These are phyloP conservation scores for Eustalomyia histrio DNA, from an alignment of 2,888 invertebrate genomes.

Conservation along the genomic window DNA sequence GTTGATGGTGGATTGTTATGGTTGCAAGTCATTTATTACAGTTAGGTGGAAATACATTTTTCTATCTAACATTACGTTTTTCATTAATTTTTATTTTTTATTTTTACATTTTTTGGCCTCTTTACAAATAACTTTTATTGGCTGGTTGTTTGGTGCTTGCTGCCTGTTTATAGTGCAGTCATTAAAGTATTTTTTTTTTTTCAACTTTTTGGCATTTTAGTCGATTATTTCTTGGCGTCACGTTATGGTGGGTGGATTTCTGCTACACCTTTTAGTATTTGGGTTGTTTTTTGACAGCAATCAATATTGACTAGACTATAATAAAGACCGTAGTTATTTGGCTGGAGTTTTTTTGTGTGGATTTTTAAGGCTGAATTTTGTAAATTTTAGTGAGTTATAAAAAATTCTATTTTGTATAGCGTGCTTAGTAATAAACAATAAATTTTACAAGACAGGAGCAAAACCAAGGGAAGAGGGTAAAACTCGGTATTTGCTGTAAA, in stretches of 20 bases:
- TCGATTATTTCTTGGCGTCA: constrained; percentile 45
- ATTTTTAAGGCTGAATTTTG: background rate
- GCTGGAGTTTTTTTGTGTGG: background rate
- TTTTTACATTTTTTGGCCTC: constrained; percentile 22
- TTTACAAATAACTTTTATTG: constrained; percentile 54
- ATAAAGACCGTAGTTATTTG: constrained; percentile 11
- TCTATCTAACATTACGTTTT: constrained; percentile 5
- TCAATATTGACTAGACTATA: constrained; percentile 16
- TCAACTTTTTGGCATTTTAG: constrained; percentile 19
- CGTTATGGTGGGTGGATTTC: constrained; percentile 8
- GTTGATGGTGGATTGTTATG: constrained; percentile 33
- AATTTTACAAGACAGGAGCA: no score
- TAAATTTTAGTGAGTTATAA: no score
- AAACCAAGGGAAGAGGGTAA: no score
- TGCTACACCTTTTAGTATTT: background rate
- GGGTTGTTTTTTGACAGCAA: background rate
- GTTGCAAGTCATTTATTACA: constrained; percentile 40
- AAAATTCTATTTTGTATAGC: no score
- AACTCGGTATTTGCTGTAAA: no score
- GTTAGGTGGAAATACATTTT: constrained; percentile 21
- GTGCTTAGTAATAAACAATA: no score
- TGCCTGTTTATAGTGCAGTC: constrained; percentile 43
- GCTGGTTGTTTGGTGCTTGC: constrained; percentile 42
- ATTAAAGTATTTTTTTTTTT: constrained; percentile 39
- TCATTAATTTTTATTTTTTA: constrained; percentile 17